Evolutionary conservation across 2,797 vertebrate genomes (phyloP), one percentile per base, ranked within the genome.

Genomic region (Myotis planiceps): DNA sequence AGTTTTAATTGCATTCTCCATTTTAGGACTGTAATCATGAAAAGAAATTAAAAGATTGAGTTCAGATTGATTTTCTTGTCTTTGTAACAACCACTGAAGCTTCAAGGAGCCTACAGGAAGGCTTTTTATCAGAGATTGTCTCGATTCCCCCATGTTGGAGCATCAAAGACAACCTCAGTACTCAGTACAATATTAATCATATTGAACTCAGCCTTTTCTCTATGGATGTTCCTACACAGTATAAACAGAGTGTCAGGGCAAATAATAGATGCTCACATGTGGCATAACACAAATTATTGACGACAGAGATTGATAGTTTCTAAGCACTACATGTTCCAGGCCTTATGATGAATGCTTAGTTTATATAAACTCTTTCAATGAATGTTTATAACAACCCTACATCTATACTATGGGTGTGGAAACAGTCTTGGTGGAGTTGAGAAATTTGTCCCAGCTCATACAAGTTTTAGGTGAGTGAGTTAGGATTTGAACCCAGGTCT

Each of bases 1-100:
- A 75, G 91, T 97, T 96, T 97, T 94, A 96, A 96, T 95, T 90
- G 29, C 68, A 90, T 93, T 81, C 68, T 96, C 87, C 37, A 76
- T 96, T 86, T 45, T 42, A 92, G 66, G 75, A 92, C 6, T 83
- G 51, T 94, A 86, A 83, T 81, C 89, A 97, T 69, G 23, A 93
- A 81, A 94, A 93, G 32, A 96, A 97, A 96, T 93, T 37, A 96
- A 97, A 97, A 88, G 63, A 68, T 39, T 80, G 92, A 88, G 25
- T 63, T 93, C 27, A 79, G 60, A 92, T 95, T 14, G 69, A 92
- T 95, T 90, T 96, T 94, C 45, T 80, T 78, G n/a, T 92, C 29
- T 92, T 92, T 88, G 47, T 34, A 82, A 81, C 32, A 93, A 93
- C 3, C 12, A 27, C 10, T n/a, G 27, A 23, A 88, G 49, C 34